Base-by-base conservation (phyloP, 1,140 invertebrate species). In the Adoxophyes honmai region DNA sequence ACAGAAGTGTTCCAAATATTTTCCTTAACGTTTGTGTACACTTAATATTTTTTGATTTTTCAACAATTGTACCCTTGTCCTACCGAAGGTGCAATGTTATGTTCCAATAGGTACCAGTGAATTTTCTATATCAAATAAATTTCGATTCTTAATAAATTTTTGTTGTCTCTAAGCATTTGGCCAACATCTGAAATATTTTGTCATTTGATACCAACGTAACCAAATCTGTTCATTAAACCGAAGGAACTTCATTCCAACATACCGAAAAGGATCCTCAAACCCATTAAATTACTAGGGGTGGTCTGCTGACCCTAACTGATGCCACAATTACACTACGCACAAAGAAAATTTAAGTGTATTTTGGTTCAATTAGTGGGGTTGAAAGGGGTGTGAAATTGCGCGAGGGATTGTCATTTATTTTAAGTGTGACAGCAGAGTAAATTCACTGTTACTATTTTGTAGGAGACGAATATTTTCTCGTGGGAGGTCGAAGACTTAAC, bases 281-380 rank as follows among this genome's bases (percentile, higher is more conserved):
- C 74, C 70, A 72, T 82, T 81, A 83, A 73, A 86, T 82, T 82
- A 72, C 79, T 64, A 73, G 64, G 75, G 78, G 72, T 77, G 63
- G 57, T 73, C 67, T 66, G 66, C 60, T 82, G 79, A 79, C 80
- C 80, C 81, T 71, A 78, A 78, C 75, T 69, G 72, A 73, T 71
- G 68, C 75, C 81, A 78, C 81, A 86, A 83, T 86, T 84, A 83
- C 77, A 73, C 74, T 68, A 80, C 77, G 80, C 78, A 84, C 83
- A 86, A 86, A 86, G 83, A 86, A 86, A 85, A 84, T 86, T 81
- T 84, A 79, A 85, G 78, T 82, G 77, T 82, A 84, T 85, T 85
- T 87, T 79, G 80, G 84, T 78, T 68, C 81, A 87, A 87, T 86
- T 87, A 85, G 78, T 75, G 72, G 70, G 64, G 60, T 59, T 70